These are phyloP conservation scores for Orchesella cincta DNA, from an alignment of 1,140 invertebrate species.

Conservation along the genomic window DNA sequence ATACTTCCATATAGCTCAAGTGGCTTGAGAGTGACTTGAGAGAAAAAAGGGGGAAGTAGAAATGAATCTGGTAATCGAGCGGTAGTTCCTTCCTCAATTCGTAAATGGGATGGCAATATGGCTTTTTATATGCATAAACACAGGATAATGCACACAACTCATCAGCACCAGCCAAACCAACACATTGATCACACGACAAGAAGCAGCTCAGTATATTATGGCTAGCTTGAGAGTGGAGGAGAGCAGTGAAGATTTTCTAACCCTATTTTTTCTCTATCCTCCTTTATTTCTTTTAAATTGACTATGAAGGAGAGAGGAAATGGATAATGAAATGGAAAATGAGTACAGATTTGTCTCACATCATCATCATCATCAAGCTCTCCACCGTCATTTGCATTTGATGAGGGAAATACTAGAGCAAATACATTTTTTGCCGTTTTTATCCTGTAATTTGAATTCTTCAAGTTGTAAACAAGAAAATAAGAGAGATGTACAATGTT, in stretches of 20 bases:
- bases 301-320: slow-evolving; percentile 27
- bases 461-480: slow-evolving; percentile 10
- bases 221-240: too few species aligned
- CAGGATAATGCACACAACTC: not conserved
- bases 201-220: too few species aligned
- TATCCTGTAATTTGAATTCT: slow-evolving; percentile 25
- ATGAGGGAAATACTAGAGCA: slow-evolving; percentile 8
- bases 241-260: too few species aligned
- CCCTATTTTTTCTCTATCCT: not conserved
- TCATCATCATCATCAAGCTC: not conserved
- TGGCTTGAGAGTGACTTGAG: not conserved
- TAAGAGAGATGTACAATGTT: slow-evolving; percentile 4
- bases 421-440: not conserved
- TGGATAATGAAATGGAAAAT: slow-evolving; percentile 33
- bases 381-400: not conserved
- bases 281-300: slow-evolving; percentile 29
- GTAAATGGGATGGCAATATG: not conserved
- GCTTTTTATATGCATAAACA: not conserved
- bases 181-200: too few species aligned
- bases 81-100: slow-evolving; percentile 10
- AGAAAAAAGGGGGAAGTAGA: not conserved
- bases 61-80: slow-evolving; percentile 17
- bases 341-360: slow-evolving; percentile 15
- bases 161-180: too few species aligned
- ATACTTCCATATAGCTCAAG: not conserved